Conservation (phyloP, 2,888 invertebrate genomes). For the Ectobius pallidus region DNA sequence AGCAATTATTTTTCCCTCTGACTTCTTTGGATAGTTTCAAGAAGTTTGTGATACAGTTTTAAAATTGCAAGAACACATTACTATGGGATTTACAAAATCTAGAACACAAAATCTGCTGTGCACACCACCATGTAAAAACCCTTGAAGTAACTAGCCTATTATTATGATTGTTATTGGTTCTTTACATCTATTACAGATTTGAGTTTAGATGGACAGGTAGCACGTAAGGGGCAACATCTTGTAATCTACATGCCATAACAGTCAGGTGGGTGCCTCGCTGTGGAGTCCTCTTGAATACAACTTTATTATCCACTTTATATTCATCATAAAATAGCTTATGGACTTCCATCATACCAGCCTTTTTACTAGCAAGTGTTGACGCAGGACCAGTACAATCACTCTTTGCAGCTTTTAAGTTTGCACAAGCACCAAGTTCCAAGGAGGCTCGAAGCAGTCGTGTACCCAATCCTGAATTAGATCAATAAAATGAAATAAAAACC, state of each 20-base stretch:
- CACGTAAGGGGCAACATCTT: constrained; percentile 15
- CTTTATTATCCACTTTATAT: constrained; percentile 11
- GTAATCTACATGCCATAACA: constrained; percentile 15
- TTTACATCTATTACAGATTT: not conserved
- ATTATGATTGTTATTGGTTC: too few species aligned
- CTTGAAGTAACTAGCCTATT: too few species aligned
- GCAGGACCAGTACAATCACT: constrained; percentile 36
- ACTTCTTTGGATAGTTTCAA: too few species aligned
- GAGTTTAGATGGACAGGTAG: not conserved
- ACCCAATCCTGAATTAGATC: constrained; percentile 33
- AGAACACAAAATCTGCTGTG: too few species aligned
- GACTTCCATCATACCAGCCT: constrained; percentile 29
- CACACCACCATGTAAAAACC: too few species aligned
- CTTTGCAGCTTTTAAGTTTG: constrained; percentile 30
- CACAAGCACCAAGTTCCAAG: constrained; percentile 26
- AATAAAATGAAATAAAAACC: too few species aligned
- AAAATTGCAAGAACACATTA: too few species aligned
- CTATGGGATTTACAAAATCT: too few species aligned
- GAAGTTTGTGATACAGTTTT: too few species aligned
- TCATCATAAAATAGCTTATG: constrained; percentile 29
- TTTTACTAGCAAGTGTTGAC: constrained; percentile 16
- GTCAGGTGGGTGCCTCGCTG: constrained; percentile 1
- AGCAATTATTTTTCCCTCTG: too few species aligned
- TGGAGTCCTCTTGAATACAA: constrained; percentile 30
- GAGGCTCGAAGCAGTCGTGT: constrained; percentile 17